Base-by-base conservation (phyloP, 2,888 invertebrate species). In the Oegoconia quadripuncta region DNA sequence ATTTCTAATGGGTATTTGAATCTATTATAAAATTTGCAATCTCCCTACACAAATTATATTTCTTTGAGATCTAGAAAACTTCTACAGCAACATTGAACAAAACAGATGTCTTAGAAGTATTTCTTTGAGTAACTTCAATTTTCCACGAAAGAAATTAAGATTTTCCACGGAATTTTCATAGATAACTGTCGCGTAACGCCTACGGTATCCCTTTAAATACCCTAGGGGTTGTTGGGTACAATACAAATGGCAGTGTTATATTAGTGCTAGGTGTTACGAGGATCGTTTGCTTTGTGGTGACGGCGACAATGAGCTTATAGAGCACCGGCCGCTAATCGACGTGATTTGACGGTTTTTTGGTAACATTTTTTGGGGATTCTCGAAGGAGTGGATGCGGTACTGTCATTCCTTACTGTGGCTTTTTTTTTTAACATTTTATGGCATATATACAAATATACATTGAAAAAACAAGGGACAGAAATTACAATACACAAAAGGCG, bases 281-380 rank as follows among this genome's bases (percentile, higher is more conserved):
- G 58, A 63, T 64, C 67, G 68, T 57, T 66, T 63, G 70, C 70
- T 67, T 83, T 83, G 83, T 82, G 75, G 69, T 51, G 65, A 48
- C 50, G 46, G 6, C 28, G 53, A 84, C 81, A 84, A 83, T 78
- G 68, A 66, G 74, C 69, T 68, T 77, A 75, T 81, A 74, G 69
- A 76, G 76, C 80, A 81, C 74, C 65, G 70, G 61, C 52, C 71
- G 73, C 84, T 86, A 86, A 87, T 86, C 86, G 87, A 77, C 86
- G 74, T 87, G 86, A 87, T 76, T 74, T 67, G 78, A 65, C 87
- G 59, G 45, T 67, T 83, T 83, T 70, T 77, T 65, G 55, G 60
- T 52, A 45, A 45, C 48, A 48, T 39, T 31, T 49, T 46, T 9
- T 2, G 40, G 60, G 70, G 14, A 30, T 37, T 37, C 39, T 37